Evolutionary conservation across 2,797 vertebrate genomes (phyloP), one percentile per base, ranked within the genome.

Genomic region (Crocodylus rhombifer): DNA sequence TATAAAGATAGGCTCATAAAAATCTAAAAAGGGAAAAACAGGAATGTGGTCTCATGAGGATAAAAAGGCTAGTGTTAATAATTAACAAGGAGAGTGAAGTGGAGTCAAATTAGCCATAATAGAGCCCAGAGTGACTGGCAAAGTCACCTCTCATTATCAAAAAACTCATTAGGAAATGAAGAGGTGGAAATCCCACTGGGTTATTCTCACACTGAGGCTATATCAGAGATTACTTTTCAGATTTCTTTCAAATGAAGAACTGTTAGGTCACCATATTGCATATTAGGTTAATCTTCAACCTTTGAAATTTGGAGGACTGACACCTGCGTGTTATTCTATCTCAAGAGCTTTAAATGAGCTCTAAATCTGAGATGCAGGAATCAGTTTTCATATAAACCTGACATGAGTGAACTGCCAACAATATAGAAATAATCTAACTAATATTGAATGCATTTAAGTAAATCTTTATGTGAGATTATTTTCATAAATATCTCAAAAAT

Each of bases 51-150:
- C 99, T 98, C 98, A 77, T 95, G 98, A 98, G 98, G 98, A 98
- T 98, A 98, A 98, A 99, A 99, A 99, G 98, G 98, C 98, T 98
- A 99, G 98, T 99, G 99, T 99, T 99, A 99, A 98, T 99, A 98
- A 99, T 99, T 98, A 98, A 96, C 98, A 98, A 97, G 98, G 98
- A 97, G 98, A 98, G 98, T 97, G 98, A 98, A 98, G 98, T 98
- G 97, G 98, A 99, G 98, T 98, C 98, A 99, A 98, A 99, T 98
- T 99, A 98, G 96, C 96, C 97, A 97, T 99, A 99, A 99, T 99
- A 98, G 98, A 98, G 98, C 98, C 98, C 98, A 97, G 96, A 97
- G 99, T 99, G 99, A 99, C 98, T 98, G 97, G 96, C 97, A 98
- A 97, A 98, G 98, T 98, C 97, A 98, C 97, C 98, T 98, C 98